Conservation (phyloP, 2,113 vertebrate genomes). For the Heterotilapia buettikoferi region DNA sequence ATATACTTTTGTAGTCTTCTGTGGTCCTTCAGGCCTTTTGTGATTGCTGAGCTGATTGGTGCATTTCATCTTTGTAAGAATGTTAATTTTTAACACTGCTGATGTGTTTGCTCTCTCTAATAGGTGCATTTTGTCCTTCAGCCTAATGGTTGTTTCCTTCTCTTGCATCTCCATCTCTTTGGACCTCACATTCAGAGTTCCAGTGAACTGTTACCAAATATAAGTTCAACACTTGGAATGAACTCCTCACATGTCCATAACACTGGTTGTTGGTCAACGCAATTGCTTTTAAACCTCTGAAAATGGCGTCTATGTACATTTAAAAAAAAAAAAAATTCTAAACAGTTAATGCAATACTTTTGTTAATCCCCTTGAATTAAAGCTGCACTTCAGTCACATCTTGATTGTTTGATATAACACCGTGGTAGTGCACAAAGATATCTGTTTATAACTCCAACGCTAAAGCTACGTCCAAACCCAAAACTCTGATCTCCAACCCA, state of each 20-base stretch:
- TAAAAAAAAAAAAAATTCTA: too few relatives aligned
- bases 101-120: background rate
- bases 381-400: background rate
- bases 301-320: background rate
- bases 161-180: background rate
- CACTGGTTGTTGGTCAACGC: background rate
- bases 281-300: background rate
- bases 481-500: background rate
- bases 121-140: background rate
- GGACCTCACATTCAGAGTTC: background rate
- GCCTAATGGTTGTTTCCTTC: background rate
- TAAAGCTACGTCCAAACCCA: background rate
- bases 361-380: background rate
- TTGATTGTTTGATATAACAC: background rate
- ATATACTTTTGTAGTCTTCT: background rate
- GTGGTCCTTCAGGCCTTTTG: background rate
- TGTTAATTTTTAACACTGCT: background rate
- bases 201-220: background rate
- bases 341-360: background rate
- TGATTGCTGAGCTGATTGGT: background rate
- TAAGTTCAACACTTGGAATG: background rate
- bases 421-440: background rate
- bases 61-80: background rate
- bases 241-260: background rate
- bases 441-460: background rate